phyloP scores from a whole-genome alignment of 92 coral and sea anemone genomes.

The Phenganax marumi region DNA sequence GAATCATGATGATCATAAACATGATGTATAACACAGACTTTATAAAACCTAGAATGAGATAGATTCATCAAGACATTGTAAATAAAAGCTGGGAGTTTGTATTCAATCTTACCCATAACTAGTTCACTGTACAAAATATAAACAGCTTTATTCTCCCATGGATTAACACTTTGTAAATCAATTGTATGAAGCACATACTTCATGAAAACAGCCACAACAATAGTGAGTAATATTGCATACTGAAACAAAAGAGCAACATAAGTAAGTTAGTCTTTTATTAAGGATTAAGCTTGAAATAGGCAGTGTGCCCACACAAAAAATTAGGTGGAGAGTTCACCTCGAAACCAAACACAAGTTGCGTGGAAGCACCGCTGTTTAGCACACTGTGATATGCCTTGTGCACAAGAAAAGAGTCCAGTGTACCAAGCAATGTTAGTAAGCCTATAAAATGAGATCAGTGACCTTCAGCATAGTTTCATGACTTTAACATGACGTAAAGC shows the following conservation, averaged over 20 bases:
- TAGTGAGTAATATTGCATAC: conserved; percentile 94
- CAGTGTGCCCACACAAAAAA: neutral
- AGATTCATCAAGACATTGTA: neutral
- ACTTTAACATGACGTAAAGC: neutral
- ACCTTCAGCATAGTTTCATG: neutral
- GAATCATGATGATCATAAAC: conserved; percentile 92
- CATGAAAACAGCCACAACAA: conserved; percentile 90
- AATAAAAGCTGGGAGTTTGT: neutral
- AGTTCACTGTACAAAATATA: conserved; percentile 91
- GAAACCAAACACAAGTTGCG: conserved; percentile 96
- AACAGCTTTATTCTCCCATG: conserved; percentile 99
- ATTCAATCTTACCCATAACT: conserved; percentile 71
- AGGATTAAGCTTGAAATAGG: neutral
- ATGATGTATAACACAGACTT: conserved; percentile 78
- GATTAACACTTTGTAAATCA: conserved; percentile 95
- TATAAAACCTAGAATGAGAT: conserved; percentile 75
- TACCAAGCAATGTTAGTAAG: conserved; percentile 74
- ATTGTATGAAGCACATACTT: conserved; percentile 87
- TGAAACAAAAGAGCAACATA: conserved; percentile 46
- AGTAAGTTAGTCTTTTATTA: neutral
- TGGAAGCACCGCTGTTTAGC: conserved; percentile 95
- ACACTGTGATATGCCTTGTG: conserved; percentile 88
- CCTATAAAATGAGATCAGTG: neutral
- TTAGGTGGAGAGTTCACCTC: conserved; percentile 61
- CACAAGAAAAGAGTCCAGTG: conserved; percentile 75